These are phyloP conservation scores for Octomys mimax DNA, from an alignment of 2,797 vertebrate genomes.

Conservation along the genomic window DNA sequence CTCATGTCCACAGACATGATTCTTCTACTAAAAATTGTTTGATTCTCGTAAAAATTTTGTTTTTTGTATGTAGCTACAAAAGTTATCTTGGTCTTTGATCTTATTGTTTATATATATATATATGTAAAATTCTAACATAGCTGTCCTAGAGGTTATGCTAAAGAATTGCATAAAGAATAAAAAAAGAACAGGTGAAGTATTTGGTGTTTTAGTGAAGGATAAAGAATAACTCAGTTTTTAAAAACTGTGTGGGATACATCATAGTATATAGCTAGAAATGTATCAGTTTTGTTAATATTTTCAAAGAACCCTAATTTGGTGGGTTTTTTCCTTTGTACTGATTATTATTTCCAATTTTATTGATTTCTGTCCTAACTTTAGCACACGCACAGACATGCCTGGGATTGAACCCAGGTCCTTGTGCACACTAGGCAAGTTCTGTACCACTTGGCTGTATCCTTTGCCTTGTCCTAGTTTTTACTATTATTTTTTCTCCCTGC, in stretches of 20 bases:
- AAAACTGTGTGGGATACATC: neutral
- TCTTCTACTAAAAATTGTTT: neutral
- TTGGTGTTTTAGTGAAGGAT: constrained; percentile 38
- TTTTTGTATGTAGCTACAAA: constrained; percentile 4
- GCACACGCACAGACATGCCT: too few species aligned
- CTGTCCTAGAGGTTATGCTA: neutral
- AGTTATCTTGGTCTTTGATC: constrained; percentile 20
- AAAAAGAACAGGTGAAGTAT: constrained; percentile 11
- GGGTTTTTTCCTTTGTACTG: neutral
- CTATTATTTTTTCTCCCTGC: neutral
- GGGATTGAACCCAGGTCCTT: neutral
- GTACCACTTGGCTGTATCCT: neutral
- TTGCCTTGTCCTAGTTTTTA: neutral
- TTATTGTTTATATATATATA: neutral
- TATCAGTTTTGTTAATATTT: constrained; percentile 21
- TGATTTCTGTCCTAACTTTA: neutral
- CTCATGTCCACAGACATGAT: neutral
- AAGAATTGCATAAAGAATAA: neutral
- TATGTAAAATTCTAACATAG: constrained; percentile 14
- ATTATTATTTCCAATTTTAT: constrained; percentile 22
- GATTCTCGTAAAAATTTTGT: neutral
- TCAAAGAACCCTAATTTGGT: neutral
- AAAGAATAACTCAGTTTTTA: neutral
- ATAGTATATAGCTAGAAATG: neutral
- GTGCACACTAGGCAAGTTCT: neutral